Conservation (phyloP, 2,797 vertebrate species). For the Enteromius paludinosus region DNA sequence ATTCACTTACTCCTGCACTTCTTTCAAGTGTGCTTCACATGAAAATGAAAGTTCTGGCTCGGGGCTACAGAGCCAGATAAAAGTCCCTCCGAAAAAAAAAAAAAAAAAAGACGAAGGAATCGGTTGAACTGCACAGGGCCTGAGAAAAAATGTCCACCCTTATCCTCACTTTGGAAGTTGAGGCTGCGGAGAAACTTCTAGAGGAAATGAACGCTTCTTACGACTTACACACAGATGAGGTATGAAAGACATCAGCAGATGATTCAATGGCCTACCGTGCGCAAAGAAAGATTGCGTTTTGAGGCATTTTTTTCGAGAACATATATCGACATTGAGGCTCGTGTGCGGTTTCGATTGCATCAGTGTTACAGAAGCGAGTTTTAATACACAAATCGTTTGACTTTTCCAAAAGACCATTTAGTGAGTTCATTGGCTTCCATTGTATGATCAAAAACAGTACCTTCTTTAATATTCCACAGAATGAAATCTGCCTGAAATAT, state of each 20-base stretch:
- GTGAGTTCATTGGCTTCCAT: not conserved
- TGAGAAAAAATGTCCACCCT: slow-evolving; percentile 59
- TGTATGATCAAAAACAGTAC: not conserved
- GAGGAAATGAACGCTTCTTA: slow-evolving; percentile 56
- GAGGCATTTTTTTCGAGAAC: slow-evolving; percentile 7
- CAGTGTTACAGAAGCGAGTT: slow-evolving; percentile 22
- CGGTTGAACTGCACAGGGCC: slow-evolving; percentile 50
- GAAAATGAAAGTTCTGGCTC: slow-evolving; percentile 79
- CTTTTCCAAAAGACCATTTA: not conserved
- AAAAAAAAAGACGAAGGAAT: slow-evolving; percentile 38
- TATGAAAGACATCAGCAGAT: slow-evolving; percentile 31
- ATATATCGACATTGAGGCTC: not conserved
- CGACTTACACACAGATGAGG: slow-evolving; percentile 27
- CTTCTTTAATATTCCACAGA: not conserved
- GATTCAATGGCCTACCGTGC: slow-evolving; percentile 1
- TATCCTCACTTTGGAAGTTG: slow-evolving; percentile 56
- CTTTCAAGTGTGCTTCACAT: slow-evolving; percentile 75
- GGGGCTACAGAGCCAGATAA: slow-evolving; percentile 68
- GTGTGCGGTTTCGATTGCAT: slow-evolving; percentile 14
- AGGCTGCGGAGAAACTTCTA: slow-evolving; percentile 42
- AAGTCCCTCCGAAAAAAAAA: slow-evolving; percentile 55
- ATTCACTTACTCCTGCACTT: slow-evolving; percentile 78
- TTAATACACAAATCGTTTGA: not conserved
- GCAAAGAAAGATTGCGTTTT: not conserved
- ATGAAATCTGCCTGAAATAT: not conserved